Base-by-base conservation (phyloP, 2,888 invertebrate genomes). In the Tiphia femorata region DNA sequence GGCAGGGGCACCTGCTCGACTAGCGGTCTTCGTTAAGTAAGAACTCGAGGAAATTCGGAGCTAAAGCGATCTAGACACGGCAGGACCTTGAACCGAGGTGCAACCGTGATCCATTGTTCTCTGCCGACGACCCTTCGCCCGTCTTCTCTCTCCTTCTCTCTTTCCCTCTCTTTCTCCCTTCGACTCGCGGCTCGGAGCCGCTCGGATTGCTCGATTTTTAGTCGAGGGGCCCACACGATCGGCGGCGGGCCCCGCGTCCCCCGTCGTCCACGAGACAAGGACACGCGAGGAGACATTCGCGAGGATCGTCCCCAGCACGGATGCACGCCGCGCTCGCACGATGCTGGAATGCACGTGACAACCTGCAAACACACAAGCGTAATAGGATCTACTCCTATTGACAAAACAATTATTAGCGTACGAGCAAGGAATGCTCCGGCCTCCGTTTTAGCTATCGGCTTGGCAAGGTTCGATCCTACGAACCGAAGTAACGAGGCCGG, bases 41-140 rank as follows among this genome's bases (percentile, higher is more conserved):
- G 58, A 62, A 50, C 29, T 59, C 58, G 53, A 48, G 51, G 56
- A 40, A 55, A 56, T 61, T 62, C 64, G 41, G 51, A 53, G 29
- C 65, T 60, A 60, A 70, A 68, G 48, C 54, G 47, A 62, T 63
- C 59, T 65, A 60, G 61, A 62, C 57, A 55, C 25, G 14, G 19
- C 40, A 35, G 57, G 67, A 64, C 72, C 71, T 72, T 71, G 70
- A 72, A 71, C 72, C 71, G 51, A 58, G 48, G 43, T 62, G 58
- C 69, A 66, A 60, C 60, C 59, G 58, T 62, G 69, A 46, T 53
- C 70, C 70, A 72, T 72, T 71, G 70, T 71, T 71, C 70, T 67
- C 67, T 72, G 72, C 56, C 60, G 72, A 64, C 67, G 72, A 70
- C 62, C 68, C 70, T 68, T 63, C 58, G 67, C 67, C n/a, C n/a